Evolutionary conservation across 2,797 vertebrate genomes (phyloP).

Genomic region (Amniataba percoides): DNA sequence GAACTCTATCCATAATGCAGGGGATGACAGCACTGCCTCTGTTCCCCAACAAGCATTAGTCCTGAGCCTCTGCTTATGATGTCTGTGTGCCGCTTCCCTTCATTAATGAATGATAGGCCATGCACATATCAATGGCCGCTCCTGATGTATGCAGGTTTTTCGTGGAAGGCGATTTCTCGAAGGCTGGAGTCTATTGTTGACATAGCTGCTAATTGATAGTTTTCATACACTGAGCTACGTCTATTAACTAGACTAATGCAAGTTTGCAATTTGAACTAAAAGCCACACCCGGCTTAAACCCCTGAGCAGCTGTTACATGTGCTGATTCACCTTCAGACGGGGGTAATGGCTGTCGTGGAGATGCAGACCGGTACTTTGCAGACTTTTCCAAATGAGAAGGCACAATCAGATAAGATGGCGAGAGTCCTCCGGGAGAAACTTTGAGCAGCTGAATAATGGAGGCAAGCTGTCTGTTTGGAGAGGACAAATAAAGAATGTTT

Average conservation of each 20-base stretch:
- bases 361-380: conserved; percentile 60
- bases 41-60: conserved; percentile 65
- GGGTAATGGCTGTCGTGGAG: conserved; percentile 55
- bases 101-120: conserved; percentile 72
- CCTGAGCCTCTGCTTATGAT: conserved; percentile 69
- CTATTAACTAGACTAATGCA: conserved; percentile 46
- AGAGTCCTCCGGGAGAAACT: conserved; percentile 37
- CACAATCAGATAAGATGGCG: conserved; percentile 56
- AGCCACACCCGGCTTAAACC: conserved; percentile 64
- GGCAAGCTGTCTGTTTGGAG: neutral
- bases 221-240: conserved; percentile 28
- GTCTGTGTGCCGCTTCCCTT: conserved; percentile 60
- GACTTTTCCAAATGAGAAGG: conserved; percentile 74
- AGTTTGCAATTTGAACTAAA: conserved; percentile 58
- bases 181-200: conserved; percentile 32
- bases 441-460: conserved; percentile 25
- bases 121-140: conserved; percentile 54
- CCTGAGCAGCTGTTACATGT: conserved; percentile 56
- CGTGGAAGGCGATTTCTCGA: conserved; percentile 31
- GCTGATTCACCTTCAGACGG: conserved; percentile 62
- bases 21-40: conserved; percentile 71
- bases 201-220: conserved; percentile 4
- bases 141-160: conserved; percentile 13
- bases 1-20: conserved; percentile 84
- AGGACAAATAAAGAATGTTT: neutral